These are phyloP conservation scores for Crypturellus undulatus DNA, from an alignment of 2,113 vertebrate genomes.

Conservation along the genomic window DNA sequence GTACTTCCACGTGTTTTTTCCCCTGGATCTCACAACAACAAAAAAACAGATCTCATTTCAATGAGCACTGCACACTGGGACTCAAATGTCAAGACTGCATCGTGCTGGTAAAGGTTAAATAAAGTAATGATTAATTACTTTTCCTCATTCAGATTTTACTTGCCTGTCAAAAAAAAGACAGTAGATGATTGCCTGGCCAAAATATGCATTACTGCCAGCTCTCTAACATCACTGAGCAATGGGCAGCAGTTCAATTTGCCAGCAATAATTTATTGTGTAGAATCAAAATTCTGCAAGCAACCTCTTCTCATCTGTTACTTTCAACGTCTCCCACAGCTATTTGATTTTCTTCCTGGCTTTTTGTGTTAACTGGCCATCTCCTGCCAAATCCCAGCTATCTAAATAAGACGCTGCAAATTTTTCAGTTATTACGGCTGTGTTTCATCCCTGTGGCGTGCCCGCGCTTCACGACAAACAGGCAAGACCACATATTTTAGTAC, in stretches of 20 bases:
- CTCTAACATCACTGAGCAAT: background rate
- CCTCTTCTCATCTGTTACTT: constrained; percentile 44
- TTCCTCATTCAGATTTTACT: background rate
- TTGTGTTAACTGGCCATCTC: constrained; percentile 17
- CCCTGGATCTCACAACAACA: background rate
- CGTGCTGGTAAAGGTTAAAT: constrained; percentile 7
- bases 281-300: constrained; percentile 10
- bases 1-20: background rate
- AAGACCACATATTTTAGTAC: background rate
- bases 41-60: background rate
- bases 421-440: background rate
- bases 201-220: background rate
- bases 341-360: constrained; percentile 57
- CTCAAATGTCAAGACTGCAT: constrained; percentile 13
- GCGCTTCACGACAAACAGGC: background rate
- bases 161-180: background rate
- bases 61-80: background rate
- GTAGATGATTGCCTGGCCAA: background rate
- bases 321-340: constrained; percentile 17
- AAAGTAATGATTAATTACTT: constrained; percentile 16
- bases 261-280: background rate
- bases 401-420: background rate
- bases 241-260: constrained; percentile 5
- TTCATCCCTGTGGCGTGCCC: background rate
- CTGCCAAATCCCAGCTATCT: constrained; percentile 10